Conservation (phyloP, 2,113 vertebrate species). For the Phodopus roborovskii region DNA sequence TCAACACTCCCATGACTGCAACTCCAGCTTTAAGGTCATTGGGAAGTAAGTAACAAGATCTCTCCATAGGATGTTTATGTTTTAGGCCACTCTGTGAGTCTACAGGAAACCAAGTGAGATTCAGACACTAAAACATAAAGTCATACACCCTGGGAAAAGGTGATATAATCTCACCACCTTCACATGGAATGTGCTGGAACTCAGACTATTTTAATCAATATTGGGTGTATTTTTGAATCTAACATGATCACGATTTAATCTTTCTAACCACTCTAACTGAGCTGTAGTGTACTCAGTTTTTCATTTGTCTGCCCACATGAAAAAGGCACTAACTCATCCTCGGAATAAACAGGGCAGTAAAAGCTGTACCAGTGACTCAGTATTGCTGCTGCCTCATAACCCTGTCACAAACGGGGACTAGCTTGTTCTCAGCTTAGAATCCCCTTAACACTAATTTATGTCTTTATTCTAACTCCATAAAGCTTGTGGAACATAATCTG, state of each 20-base stretch:
- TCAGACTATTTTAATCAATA: not conserved
- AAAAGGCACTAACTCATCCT: constrained; percentile 46
- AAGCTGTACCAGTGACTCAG: constrained; percentile 36
- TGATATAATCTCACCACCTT: constrained; percentile 1
- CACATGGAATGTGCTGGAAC: not conserved
- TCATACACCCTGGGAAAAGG: constrained; percentile 8
- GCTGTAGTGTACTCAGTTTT: constrained; percentile 1
- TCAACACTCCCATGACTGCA: not conserved
- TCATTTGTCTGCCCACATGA: not conserved
- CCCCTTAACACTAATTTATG: not conserved
- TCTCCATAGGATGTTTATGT: constrained; percentile 45
- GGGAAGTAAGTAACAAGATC: constrained; percentile 36
- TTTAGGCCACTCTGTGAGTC: constrained; percentile 41
- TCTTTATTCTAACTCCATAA: not conserved
- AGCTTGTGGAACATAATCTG: not conserved
- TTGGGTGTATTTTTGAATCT: not conserved
- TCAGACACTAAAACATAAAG: constrained; percentile 36
- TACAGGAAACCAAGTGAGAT: constrained; percentile 51
- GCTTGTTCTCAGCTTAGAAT: constrained; percentile 19
- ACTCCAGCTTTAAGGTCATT: constrained; percentile 33
- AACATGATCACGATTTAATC: not conserved
- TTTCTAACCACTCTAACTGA: constrained; percentile 23
- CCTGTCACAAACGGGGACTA: constrained; percentile 45
- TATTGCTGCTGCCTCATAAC: constrained; percentile 13
- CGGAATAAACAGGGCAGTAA: constrained; percentile 8